Percentiles rank a stretch among this genome's conserved stretches.
Evolutionary conservation across 2,797 vertebrate species (phyloP).

Genomic region (Anniella stebbinsi): DNA sequence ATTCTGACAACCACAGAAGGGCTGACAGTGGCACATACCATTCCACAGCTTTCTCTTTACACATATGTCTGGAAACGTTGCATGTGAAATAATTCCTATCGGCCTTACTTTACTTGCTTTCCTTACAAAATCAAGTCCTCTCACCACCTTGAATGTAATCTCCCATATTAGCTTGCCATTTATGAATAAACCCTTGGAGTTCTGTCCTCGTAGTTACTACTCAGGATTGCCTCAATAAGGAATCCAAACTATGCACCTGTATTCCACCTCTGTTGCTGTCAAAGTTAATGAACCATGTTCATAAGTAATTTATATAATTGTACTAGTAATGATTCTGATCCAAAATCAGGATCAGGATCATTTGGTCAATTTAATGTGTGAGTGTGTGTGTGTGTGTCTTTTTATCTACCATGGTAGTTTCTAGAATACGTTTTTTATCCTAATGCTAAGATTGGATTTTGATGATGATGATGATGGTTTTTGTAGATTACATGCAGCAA

Average conservation of each 20-base stretch:
- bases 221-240: neutral
- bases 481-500: constrained; percentile 97
- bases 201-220: neutral
- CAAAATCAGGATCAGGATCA: neutral
- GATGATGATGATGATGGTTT: neutral
- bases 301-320: neutral
- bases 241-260: neutral
- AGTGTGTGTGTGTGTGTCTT: neutral
- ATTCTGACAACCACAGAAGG: neutral
- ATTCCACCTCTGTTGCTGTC: neutral
- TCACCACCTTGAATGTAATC: neutral
- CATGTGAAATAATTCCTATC: neutral
- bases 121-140: neutral
- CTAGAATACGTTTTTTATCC: constrained; percentile 9
- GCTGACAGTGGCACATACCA: neutral
- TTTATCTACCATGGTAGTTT: neutral
- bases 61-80: neutral
- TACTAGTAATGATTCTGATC: neutral
- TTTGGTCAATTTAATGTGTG: neutral
- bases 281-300: neutral
- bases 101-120: neutral
- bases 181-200: neutral
- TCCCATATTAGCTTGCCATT: neutral
- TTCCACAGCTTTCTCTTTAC: neutral
- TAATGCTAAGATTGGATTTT: neutral